Conservation (phyloP, 1,140 invertebrate genomes). For the Oryctes rhinoceros region DNA sequence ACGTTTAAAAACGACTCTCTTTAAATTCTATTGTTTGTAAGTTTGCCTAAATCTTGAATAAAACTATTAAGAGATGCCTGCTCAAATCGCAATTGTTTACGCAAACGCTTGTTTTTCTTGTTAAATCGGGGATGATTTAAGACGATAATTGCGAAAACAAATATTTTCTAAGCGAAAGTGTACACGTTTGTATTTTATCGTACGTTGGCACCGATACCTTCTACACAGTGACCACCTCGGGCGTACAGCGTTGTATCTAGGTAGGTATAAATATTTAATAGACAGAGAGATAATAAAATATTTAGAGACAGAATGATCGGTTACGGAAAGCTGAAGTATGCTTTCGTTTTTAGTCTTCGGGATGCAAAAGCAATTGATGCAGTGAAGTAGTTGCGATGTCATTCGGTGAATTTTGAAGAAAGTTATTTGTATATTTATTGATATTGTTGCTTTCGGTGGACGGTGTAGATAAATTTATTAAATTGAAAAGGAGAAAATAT, state of each 20-base stretch:
- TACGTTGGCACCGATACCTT: not conserved
- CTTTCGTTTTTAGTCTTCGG: not conserved
- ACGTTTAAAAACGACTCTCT: too few species aligned
- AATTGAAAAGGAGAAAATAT: not conserved
- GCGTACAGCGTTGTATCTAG: not conserved
- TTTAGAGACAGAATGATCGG: not conserved
- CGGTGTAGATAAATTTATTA: not conserved
- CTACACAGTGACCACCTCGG: not conserved
- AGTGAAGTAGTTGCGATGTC: not conserved
- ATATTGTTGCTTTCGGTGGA: not conserved
- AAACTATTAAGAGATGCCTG: not conserved
- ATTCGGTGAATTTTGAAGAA: not conserved
- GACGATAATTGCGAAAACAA: not conserved
- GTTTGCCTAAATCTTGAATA: not conserved
- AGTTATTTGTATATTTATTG: not conserved
- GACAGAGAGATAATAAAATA: too few species aligned
- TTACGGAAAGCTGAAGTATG: not conserved
- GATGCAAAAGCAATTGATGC: not conserved
- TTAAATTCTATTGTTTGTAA: not conserved
- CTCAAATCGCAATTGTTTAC: not conserved
- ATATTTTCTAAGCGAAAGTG: slow-evolving; percentile 14
- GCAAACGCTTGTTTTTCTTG: not conserved
- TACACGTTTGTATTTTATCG: not conserved
- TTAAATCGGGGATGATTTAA: not conserved
- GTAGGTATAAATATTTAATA: not conserved